Base-by-base conservation (phyloP, 1,140 invertebrate genomes). In the Cotesia typhae region DNA sequence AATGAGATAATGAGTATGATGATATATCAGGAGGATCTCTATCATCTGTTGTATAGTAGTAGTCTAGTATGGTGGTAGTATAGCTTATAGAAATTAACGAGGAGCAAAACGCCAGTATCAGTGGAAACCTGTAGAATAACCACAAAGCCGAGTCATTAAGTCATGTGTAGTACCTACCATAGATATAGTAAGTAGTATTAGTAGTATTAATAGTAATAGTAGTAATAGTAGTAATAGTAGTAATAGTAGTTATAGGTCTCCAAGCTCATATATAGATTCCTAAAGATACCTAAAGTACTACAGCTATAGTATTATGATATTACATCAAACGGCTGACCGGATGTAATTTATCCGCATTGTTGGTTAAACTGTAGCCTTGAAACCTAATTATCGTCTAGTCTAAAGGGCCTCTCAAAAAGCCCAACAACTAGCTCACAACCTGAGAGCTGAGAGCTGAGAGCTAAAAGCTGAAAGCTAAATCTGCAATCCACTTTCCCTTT, bases 61-160 rank as follows among this genome's bases (percentile, higher is more conserved):
- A 7, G 41, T 41, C 6, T 6, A 41, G 14, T 14, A 14, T 14
- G 14, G 14, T 14, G 14, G 6, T 10, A 7, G 41, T 7, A 41
- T 41, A 10, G 41, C 41, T 41, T 41, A 41, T 41, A 20, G 59
- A 12, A 35, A 12, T 2, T 14, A 35, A 10, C 17, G 28, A 35
- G 59, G 9, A 35, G 14, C 28, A 35, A 28, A 61, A 61, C 28
- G 59, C 28, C 14, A 7, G 14, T 35, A 20, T 7, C 14, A 7
- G 14, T 35, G 59, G 14, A 61, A 28, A 20, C 38, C 63, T 12
- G 37, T 37, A 66, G 64, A 52, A 66, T 66, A 47, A 28, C 64
- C 64, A 66, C 64, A 66, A 66, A 66, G 64, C 64, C 41, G n/a
- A 6, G 14, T 51, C 64, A 51, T 64, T 64, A 64, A 35, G 61